Conservation (phyloP, 2,113 vertebrate species). For the Bos indicus region DNA sequence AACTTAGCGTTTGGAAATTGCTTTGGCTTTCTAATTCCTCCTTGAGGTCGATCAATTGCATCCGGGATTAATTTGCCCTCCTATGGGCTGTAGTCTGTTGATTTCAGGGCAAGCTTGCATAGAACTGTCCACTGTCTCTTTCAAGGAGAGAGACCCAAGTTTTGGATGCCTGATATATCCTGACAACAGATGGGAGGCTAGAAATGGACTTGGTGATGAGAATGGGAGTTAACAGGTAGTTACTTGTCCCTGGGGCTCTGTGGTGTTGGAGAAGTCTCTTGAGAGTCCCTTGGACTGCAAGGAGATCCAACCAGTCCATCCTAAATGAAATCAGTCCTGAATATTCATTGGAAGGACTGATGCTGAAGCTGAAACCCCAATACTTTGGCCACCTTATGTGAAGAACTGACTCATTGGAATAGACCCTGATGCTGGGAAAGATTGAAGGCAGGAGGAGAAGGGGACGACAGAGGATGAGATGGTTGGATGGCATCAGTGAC, state of each 20-base stretch:
- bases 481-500: not conserved
- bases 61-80: not conserved
- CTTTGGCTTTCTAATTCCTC: not conserved
- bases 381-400: not conserved
- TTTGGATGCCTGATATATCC: not conserved
- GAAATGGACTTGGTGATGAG: not conserved
- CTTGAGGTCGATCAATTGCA: not conserved
- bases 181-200: rapidly evolving
- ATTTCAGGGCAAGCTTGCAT: not conserved
- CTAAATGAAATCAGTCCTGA: not conserved
- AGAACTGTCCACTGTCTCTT: not conserved
- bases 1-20: conserved; percentile 38
- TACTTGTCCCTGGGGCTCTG: not conserved
- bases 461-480: not conserved
- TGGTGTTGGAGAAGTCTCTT: not conserved
- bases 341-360: not conserved
- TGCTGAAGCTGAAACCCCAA: not conserved
- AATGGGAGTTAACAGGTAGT: not conserved
- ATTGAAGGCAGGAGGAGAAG: not conserved
- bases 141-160: not conserved
- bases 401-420: not conserved
- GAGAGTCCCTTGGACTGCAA: not conserved
- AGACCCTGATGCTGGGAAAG: not conserved
- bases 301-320: not conserved
- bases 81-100: not conserved